phyloP scores from a whole-genome alignment of 2,888 invertebrate genomes.

The Ophion ventricosus region DNA sequence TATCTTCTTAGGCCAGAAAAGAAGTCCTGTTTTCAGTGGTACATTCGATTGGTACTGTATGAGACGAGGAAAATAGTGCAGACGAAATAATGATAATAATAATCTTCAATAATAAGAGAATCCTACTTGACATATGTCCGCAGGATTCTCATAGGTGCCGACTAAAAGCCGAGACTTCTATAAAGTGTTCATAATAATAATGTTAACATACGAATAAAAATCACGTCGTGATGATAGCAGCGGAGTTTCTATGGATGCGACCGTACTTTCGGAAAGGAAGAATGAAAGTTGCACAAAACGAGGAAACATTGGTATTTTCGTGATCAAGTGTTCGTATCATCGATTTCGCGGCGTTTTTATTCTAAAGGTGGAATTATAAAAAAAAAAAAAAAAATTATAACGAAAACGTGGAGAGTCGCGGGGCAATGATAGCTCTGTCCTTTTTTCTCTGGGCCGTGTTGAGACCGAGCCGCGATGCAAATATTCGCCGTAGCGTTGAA shows the following conservation, averaged over 20 bases:
- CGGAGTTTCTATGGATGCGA: conserved; percentile 10
- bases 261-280: conserved; percentile 35
- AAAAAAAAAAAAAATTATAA: no score
- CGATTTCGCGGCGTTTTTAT: background rate
- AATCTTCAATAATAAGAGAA: no score
- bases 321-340: background rate
- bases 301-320: background rate
- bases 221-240: background rate
- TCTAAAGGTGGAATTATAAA: background rate
- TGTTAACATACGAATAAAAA: background rate
- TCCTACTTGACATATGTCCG: no score
- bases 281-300: conserved; percentile 24
- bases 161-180: background rate
- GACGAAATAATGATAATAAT: no score
- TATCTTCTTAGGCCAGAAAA: no score
- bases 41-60: no score
- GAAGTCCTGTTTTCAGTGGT: no score
- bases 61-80: no score
- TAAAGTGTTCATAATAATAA: background rate
- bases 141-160: background rate
- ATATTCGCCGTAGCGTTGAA: conserved; percentile 51
- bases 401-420: background rate
- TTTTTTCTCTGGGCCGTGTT: conserved; percentile 77
- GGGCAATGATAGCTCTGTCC: conserved; percentile 76
- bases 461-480: conserved; percentile 65